Evolutionary conservation across 1,140 invertebrate species (phyloP).

Genomic region (Pseudoatta argentina): DNA sequence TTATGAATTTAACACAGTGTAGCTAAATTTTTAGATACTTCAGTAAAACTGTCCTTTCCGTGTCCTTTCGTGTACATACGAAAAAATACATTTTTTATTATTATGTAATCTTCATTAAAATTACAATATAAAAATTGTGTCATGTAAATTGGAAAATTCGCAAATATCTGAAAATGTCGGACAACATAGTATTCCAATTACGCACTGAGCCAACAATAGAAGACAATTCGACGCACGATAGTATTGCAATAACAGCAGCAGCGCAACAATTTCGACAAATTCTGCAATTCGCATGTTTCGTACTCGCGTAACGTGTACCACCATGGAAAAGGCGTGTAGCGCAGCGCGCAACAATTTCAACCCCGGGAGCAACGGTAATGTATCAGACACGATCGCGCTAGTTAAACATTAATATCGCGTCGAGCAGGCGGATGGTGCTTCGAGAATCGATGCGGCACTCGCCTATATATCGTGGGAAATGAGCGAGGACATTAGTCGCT

Average conservation of each 20-base stretch:
- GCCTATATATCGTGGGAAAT: conserved; percentile 62
- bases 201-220: not conserved
- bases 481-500: conserved; percentile 63
- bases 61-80: too few relatives aligned
- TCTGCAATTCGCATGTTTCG: conserved; percentile 32
- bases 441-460: conserved; percentile 38
- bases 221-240: conserved; percentile 14
- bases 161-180: not conserved
- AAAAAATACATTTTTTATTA: not conserved
- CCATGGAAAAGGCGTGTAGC: conserved; percentile 7
- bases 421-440: conserved; percentile 36
- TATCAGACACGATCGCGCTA: conserved; percentile 60
- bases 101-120: not conserved
- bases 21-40: too few relatives aligned
- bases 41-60: too few relatives aligned
- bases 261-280: conserved; percentile 22
- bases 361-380: conserved; percentile 52
- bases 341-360: conserved; percentile 45
- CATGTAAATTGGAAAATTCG: not conserved
- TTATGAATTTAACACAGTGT: too few relatives aligned
- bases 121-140: not conserved
- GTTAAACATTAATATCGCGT: conserved; percentile 62
- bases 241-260: conserved; percentile 19
- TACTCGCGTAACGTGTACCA: conserved; percentile 7
- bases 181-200: not conserved